Conservation (phyloP, 53 echinoderm and acorn worm species). For the Holothuria leucospilota region DNA sequence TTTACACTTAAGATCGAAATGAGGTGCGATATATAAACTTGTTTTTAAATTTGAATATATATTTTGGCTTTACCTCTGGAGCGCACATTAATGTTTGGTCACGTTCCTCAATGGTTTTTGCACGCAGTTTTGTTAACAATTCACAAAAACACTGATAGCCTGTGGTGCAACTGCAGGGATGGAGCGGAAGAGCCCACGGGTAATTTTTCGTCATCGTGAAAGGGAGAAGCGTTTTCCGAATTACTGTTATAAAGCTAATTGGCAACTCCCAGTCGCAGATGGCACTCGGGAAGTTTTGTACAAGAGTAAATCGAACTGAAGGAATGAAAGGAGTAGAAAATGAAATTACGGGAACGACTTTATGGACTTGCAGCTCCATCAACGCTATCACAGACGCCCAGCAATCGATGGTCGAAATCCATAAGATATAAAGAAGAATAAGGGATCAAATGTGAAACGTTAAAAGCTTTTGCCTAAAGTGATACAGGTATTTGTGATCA, state of each 20-base stretch:
- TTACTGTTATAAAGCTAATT: slow-evolving; percentile 33
- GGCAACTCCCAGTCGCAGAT: slow-evolving; percentile 33
- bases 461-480: slow-evolving; percentile 45
- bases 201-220: slow-evolving; percentile 5
- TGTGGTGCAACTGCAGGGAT: neutral
- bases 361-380: slow-evolving; percentile 38
- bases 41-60: too few relatives aligned
- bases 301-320: slow-evolving; percentile 24
- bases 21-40: too few relatives aligned
- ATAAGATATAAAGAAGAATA: neutral
- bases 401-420: slow-evolving; percentile 25
- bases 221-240: slow-evolving; percentile 24
- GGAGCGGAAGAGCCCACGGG: slow-evolving; percentile 10
- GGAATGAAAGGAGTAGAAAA: slow-evolving; percentile 23
- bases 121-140: too few relatives aligned
- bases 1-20: too few relatives aligned
- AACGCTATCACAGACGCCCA: slow-evolving; percentile 16
- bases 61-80: too few relatives aligned
- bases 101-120: too few relatives aligned
- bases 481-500: slow-evolving; percentile 28
- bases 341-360: slow-evolving; percentile 41
- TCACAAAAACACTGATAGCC: too few relatives aligned
- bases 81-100: too few relatives aligned
- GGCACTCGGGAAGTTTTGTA: neutral
- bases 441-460: slow-evolving; percentile 38